These are phyloP conservation scores for Mormyrops boulengeri DNA, from an alignment of 2,797 vertebrate species.

Conservation along the genomic window DNA sequence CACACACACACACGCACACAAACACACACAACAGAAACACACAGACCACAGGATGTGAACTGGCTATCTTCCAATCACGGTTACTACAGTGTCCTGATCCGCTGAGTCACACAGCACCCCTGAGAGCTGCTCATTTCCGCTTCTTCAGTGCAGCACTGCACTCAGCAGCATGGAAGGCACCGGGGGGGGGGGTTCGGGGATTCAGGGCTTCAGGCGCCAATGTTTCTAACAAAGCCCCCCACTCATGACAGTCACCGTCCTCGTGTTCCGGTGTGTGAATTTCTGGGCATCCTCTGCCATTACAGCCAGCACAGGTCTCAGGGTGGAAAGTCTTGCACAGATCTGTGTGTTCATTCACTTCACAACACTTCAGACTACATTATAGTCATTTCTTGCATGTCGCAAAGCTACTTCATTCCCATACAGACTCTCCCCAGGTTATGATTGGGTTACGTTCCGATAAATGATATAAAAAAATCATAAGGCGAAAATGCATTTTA, in stretches of 20 bases:
- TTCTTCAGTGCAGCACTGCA: neutral
- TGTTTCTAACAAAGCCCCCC: neutral
- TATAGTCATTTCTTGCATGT: neutral
- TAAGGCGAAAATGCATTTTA: neutral
- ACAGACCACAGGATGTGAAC: neutral
- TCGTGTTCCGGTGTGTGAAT: neutral
- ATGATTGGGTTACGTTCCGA: neutral
- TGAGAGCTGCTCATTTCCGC: neutral
- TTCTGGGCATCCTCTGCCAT: neutral
- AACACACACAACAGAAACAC: too few relatives aligned
- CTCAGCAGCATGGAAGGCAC: neutral
- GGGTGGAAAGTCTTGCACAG: neutral
- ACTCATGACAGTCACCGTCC: neutral
- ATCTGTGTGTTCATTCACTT: neutral
- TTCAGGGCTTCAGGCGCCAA: neutral
- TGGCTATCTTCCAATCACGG: neutral
- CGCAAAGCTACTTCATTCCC: neutral
- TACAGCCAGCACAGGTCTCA: neutral
- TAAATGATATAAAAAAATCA: neutral
- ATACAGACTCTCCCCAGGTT: neutral
- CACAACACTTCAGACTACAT: neutral
- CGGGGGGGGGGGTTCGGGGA: too few relatives aligned
- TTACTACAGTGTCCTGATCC: neutral
- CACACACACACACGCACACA: neutral
- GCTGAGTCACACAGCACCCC: neutral